phyloP scores from a whole-genome alignment of 2,113 vertebrate genomes.

The Bothrops jararaca region DNA sequence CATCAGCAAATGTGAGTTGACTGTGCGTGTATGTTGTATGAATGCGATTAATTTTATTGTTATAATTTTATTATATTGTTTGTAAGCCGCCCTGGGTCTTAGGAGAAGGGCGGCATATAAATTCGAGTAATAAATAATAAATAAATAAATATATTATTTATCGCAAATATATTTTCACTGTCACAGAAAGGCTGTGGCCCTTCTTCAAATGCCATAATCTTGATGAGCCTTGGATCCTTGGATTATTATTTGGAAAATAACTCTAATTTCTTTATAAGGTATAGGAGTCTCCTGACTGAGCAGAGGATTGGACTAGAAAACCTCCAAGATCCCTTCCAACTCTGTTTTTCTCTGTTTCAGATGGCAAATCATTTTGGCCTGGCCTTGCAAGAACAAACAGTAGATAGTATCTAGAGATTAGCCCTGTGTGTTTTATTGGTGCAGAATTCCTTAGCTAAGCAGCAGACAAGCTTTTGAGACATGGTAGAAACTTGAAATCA shows the following conservation, averaged over 20 bases:
- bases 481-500: background rate
- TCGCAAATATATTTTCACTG: background rate
- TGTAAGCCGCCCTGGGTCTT: no score
- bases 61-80: no score
- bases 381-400: background rate
- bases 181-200: background rate
- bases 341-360: background rate
- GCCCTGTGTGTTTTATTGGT: background rate
- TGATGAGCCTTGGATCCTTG: background rate
- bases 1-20: no score
- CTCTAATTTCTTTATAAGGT: background rate
- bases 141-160: no score
- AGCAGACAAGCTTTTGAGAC: background rate
- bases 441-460: background rate
- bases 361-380: background rate
- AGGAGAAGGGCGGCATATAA: no score
- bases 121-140: no score
- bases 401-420: background rate
- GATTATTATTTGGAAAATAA: background rate
- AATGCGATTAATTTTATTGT: no score
- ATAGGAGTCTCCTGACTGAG: no score
- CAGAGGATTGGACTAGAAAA: no score
- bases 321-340: no score
- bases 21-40: no score
- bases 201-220: background rate